A percentile compares a stretch with the other conserved stretches of the same genome.
Evolutionary conservation across 2,888 invertebrate genomes (phyloP).

Genomic region (Fragum whitleyi): DNA sequence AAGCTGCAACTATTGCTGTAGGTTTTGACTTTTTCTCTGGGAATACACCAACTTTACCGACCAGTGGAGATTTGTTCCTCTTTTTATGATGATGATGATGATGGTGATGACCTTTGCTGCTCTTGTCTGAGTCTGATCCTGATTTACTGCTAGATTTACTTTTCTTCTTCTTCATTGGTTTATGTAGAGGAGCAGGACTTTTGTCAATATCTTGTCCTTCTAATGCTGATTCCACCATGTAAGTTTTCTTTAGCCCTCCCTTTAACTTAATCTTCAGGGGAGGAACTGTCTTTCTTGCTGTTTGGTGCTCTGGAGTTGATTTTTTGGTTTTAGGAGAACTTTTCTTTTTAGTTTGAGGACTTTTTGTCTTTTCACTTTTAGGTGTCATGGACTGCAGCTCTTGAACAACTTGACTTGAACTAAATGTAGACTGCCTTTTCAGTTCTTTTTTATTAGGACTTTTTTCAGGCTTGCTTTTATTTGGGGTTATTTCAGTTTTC

Average conservation of each 20-base stretch:
- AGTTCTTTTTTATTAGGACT: neutral
- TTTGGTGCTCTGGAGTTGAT: slow-evolving; percentile 55
- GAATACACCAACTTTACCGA: neutral
- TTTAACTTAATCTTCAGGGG: slow-evolving; percentile 63
- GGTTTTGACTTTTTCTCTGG: neutral
- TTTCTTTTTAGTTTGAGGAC: slow-evolving; percentile 9
- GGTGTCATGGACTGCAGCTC: neutral
- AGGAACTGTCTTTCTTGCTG: slow-evolving; percentile 66
- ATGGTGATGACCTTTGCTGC: slow-evolving; percentile 36
- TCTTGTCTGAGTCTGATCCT: slow-evolving; percentile 59
- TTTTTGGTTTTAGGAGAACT: slow-evolving; percentile 19
- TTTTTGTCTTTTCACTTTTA: slow-evolving; percentile 16
- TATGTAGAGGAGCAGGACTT: neutral
- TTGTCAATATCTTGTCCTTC: neutral
- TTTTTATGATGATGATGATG: slow-evolving; percentile 38
- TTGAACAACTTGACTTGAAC: neutral
- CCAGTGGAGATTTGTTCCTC: slow-evolving; percentile 39
- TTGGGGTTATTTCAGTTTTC: too few relatives aligned
- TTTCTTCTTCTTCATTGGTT: slow-evolving; percentile 35
- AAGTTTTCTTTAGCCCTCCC: slow-evolving; percentile 52
- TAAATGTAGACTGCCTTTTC: neutral
- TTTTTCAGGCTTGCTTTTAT: neutral
- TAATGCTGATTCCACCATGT: slow-evolving; percentile 53
- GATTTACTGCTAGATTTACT: slow-evolving; percentile 49
- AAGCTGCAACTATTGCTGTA: neutral